phyloP scores from a whole-genome alignment of 2,888 invertebrate genomes.

The Xylota segnis region DNA sequence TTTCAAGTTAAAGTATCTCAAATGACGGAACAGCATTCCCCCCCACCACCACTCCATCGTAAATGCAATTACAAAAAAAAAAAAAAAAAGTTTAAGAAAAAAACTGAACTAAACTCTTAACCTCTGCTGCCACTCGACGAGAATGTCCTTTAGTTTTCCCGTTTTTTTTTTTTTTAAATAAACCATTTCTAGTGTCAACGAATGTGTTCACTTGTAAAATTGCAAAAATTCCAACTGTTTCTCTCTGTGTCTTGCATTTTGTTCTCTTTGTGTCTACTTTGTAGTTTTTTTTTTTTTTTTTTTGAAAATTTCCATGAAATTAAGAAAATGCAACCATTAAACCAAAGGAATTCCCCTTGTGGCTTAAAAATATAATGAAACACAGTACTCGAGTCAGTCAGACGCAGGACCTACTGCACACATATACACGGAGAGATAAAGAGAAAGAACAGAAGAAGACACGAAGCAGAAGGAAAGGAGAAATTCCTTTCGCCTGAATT shows the following conservation, averaged over 20 bases:
- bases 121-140: slow-evolving; percentile 48
- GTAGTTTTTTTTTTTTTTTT: background rate
- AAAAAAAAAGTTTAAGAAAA: background rate
- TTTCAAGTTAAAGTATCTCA: slow-evolving; percentile 1
- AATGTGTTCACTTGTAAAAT: slow-evolving; percentile 72
- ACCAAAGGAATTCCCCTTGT: slow-evolving; percentile 62
- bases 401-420: background rate
- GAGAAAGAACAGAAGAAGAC: slow-evolving; percentile 12
- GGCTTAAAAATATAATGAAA: slow-evolving; percentile 52
- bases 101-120: slow-evolving; percentile 55
- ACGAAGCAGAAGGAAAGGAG: slow-evolving; percentile 22
- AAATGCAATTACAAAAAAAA: slow-evolving; percentile 51
- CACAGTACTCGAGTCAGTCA: slow-evolving; percentile 33
- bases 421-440: background rate
- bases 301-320: slow-evolving; percentile 61
- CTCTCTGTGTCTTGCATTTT: slow-evolving; percentile 20
- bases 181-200: slow-evolving; percentile 36
- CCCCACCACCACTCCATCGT: slow-evolving; percentile 11
- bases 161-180: background rate
- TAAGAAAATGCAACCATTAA: slow-evolving; percentile 71
- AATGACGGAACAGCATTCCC: slow-evolving; percentile 42
- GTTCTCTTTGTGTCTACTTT: slow-evolving; percentile 11
- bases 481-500: slow-evolving; percentile 64
- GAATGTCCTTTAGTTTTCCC: slow-evolving; percentile 35
- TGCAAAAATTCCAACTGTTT: slow-evolving; percentile 53